phyloP scores from a whole-genome alignment of 2,797 vertebrate species.

The Yasuhikotakia modesta region DNA sequence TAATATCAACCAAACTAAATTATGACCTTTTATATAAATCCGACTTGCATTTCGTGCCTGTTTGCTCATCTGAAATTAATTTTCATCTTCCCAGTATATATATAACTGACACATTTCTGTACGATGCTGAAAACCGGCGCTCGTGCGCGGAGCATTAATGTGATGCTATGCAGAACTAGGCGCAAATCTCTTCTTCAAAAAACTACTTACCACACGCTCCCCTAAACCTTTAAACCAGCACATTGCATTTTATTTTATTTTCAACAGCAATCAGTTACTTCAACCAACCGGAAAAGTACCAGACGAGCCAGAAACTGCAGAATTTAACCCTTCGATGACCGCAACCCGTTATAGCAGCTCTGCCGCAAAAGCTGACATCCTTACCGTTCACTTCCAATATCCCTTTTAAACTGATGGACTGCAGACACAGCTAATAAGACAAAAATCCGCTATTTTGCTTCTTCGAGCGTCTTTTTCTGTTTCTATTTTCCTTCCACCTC shows the following conservation, averaged over 20 bases:
- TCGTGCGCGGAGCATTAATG: constrained; percentile 7
- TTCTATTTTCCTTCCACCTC: constrained; percentile 52
- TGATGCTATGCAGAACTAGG: constrained; percentile 22
- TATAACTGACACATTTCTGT: not conserved
- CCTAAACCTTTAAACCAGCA: not conserved
- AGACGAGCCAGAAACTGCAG: constrained; percentile 77
- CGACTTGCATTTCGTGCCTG: not conserved
- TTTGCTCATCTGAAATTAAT: not conserved
- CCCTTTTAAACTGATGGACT: not conserved
- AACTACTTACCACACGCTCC: not conserved
- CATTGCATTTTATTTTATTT: not conserved
- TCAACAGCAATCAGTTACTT: not conserved
- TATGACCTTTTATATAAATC: not conserved
- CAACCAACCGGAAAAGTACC: constrained; percentile 43
- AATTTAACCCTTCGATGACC: constrained; percentile 80
- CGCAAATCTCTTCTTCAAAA: not conserved
- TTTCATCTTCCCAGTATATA: not conserved
- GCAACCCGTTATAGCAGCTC: constrained; percentile 6
- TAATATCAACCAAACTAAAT: not conserved
- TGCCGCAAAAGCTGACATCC: constrained; percentile 24
- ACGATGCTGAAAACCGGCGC: not conserved
- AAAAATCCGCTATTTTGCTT: not conserved
- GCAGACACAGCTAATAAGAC: not conserved
- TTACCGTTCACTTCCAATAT: constrained; percentile 26
- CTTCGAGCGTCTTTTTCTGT: constrained; percentile 6